Percentiles rank a stretch among this genome's conserved stretches.
Conservation (phyloP, 1,140 invertebrate genomes). For the Homarus americanus region DNA sequence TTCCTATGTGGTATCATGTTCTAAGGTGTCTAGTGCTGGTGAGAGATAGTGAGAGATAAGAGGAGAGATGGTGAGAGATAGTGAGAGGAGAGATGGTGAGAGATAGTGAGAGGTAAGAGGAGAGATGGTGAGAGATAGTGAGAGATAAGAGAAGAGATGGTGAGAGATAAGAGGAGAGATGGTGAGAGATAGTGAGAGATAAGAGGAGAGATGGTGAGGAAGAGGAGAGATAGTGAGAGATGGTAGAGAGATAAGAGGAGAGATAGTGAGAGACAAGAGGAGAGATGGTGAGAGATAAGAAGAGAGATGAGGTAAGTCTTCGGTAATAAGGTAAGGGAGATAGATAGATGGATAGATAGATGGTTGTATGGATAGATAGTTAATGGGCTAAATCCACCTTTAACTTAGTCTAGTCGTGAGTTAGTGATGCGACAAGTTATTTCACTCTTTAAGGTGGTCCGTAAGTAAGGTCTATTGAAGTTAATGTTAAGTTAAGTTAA, state of each 20-base stretch:
- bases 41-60: not conserved
- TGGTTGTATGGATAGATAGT: not conserved
- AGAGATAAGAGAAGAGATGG: too few relatives aligned
- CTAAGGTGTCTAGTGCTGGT: not conserved
- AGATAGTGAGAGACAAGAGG: not conserved
- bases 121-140: too few relatives aligned
- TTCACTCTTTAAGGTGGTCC: too few relatives aligned
- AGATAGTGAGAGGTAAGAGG: too few relatives aligned
- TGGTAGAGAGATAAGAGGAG: not conserved
- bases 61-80: not conserved
- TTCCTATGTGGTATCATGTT: too few relatives aligned
- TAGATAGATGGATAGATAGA: not conserved
- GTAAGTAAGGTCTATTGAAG: too few relatives aligned
- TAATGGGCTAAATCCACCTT: not conserved
- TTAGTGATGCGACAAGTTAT: too few relatives aligned
- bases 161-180: not conserved
- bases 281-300: not conserved
- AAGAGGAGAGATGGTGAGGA: not conserved
- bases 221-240: not conserved
- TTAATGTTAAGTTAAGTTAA: too few relatives aligned
- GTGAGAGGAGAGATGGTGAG: not conserved
- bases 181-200: slow-evolving; percentile 14
- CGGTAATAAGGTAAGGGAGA: not conserved
- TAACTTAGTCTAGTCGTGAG: too few relatives aligned
- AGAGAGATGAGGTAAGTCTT: not conserved